A percentile compares a stretch with the other conserved stretches of the same genome.
These are phyloP conservation scores for Lamellibrachia columna DNA, from an alignment of 2,888 invertebrate genomes.

Conservation along the genomic window DNA sequence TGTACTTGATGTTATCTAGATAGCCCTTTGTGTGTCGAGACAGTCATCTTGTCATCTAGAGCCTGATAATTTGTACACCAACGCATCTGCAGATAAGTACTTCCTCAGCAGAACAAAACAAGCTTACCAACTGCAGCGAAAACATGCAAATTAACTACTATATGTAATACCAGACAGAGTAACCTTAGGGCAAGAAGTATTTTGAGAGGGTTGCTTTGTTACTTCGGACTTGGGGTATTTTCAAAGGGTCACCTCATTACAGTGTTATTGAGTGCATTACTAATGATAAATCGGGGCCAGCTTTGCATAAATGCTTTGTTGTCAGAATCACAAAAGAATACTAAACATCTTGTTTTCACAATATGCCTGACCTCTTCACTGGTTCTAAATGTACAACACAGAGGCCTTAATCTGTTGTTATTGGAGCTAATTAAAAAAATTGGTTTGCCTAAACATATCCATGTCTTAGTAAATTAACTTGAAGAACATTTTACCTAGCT, in stretches of 20 bases:
- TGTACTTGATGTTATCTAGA: neutral
- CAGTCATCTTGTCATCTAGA: neutral
- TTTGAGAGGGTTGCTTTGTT: neutral
- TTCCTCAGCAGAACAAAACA: neutral
- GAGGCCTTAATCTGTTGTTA: too few species aligned
- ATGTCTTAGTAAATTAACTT: too few species aligned
- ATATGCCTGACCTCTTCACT: too few species aligned
- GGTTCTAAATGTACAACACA: too few species aligned
- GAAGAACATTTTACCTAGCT: too few species aligned
- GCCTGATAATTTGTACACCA: neutral
- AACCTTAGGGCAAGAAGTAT: neutral
- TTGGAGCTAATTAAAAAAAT: too few species aligned
- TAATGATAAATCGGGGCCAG: neutral
- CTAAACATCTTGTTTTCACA: too few species aligned
- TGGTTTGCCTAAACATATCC: too few species aligned
- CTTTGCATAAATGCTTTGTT: neutral
- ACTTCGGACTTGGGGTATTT: neutral
- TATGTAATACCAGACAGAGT: neutral
- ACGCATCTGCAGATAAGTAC: neutral
- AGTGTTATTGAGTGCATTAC: neutral
- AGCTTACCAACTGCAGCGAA: neutral
- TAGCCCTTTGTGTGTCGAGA: neutral
- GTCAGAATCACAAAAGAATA: too few species aligned
- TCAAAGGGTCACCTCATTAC: neutral
- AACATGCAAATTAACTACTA: neutral